Evolutionary conservation across 2,113 vertebrate genomes (phyloP), one percentile per base, ranked within the genome.

Genomic region (Syngnathus typhle): DNA sequence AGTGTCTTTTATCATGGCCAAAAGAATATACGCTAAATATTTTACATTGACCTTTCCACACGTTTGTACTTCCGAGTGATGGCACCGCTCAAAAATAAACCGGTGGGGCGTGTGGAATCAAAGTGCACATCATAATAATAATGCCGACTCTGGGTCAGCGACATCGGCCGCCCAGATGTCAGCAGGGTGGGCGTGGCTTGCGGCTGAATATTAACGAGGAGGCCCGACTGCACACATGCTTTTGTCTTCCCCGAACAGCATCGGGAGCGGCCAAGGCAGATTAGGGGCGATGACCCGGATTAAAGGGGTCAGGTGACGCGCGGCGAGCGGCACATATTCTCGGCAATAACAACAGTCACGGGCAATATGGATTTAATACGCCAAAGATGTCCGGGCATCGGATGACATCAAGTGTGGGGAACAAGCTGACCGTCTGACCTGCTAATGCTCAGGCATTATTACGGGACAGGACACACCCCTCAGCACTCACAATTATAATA

Each of bases 251-350:
- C 3, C 46, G 27, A 70, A 13, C 77, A 27, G 71, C 68, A 64
- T 74, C 72, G 76, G 69, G 78, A 71, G 13, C 56, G 13, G 69
- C 39, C 69, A 39, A 18, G 38, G 55, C 52, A 82, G 88, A 90
- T 90, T 85, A 89, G 70, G 80, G 84, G 39, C 67, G 74, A 61
- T 69, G 74, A 61, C 73, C 75, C 76, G 79, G 77, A 84, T 87
- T 79, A 74, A 69, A 67, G 23, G 80, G 78, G 75, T 83, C 79
- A 82, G 71, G 67, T 82, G 66, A 47, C 62, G 19, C 23, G 7
- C 1, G 27, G 27, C 56, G 5, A 27, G 21, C 56, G 16, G n/a
- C 0, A 8, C 13, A 15, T 19, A 46, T 63, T 46, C 23, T n/a
- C 12, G 49, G 13, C 49, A n/a, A n/a, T n/a, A 9, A 19, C 49